These are phyloP conservation scores for Homarus gammarus DNA, from an alignment of 2,888 invertebrate species.

Conservation along the genomic window DNA sequence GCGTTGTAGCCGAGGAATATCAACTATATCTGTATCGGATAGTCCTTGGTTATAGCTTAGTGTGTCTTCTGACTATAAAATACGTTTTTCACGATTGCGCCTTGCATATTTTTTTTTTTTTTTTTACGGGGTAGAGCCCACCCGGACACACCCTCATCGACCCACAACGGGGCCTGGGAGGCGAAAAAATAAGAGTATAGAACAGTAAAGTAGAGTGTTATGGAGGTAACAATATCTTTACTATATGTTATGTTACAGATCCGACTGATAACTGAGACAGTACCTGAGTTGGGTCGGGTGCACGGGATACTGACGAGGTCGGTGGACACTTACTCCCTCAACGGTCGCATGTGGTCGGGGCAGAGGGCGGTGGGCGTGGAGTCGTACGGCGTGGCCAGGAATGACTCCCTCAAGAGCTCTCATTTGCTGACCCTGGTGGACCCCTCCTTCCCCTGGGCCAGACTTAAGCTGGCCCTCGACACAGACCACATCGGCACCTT, in stretches of 20 bases:
- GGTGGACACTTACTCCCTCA: slow-evolving; percentile 45
- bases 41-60: too few relatives aligned
- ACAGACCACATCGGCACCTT: slow-evolving; percentile 68
- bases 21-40: too few relatives aligned
- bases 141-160: too few relatives aligned
- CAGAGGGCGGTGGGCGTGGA: slow-evolving; percentile 32
- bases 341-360: slow-evolving; percentile 60
- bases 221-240: too few relatives aligned
- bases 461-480: slow-evolving; percentile 26
- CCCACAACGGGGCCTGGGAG: too few relatives aligned
- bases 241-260: too few relatives aligned
- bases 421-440: slow-evolving; percentile 52
- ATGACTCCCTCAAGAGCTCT: slow-evolving; percentile 60
- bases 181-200: too few relatives aligned
- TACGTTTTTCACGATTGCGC: too few relatives aligned
- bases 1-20: background rate
- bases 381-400: slow-evolving; percentile 45
- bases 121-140: too few relatives aligned
- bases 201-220: too few relatives aligned
- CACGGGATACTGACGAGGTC: slow-evolving; percentile 57
- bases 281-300: slow-evolving; percentile 60
- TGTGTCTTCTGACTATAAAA: too few relatives aligned
- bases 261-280: slow-evolving; percentile 42
- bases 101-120: too few relatives aligned
- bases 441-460: slow-evolving; percentile 55